Conservation (phyloP, 2,797 vertebrate species). For the Cetoscarus ocellatus region DNA sequence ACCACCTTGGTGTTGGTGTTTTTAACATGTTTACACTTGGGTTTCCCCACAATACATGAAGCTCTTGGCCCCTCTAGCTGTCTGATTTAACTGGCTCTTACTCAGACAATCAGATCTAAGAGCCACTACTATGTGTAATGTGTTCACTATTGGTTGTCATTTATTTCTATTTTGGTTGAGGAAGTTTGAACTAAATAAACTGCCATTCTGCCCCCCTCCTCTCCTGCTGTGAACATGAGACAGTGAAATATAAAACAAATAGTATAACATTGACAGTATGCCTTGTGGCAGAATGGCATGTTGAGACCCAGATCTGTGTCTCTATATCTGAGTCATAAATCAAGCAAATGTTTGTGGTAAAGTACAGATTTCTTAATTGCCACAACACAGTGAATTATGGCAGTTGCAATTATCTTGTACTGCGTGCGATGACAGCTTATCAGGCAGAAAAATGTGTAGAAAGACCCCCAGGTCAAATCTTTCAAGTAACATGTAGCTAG, state of each 20-base stretch:
- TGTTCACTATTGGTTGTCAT: too few species aligned
- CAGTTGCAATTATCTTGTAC: slow-evolving; percentile 13
- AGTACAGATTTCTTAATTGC: slow-evolving; percentile 31
- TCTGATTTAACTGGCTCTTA: too few species aligned
- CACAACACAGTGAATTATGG: slow-evolving; percentile 33
- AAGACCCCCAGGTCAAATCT: slow-evolving; percentile 37
- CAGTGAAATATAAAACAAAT: background rate
- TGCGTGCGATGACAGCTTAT: slow-evolving; percentile 34
- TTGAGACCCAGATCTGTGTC: slow-evolving; percentile 8
- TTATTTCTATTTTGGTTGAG: too few species aligned
- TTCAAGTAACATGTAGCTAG: slow-evolving; percentile 20
- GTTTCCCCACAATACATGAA: too few species aligned
- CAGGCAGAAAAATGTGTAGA: slow-evolving; percentile 10
- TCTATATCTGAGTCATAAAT: slow-evolving; percentile 43
- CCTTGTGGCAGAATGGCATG: slow-evolving; percentile 12
- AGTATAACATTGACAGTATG: background rate
- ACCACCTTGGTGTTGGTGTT: too few species aligned
- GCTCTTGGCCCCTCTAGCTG: too few species aligned
- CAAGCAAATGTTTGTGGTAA: slow-evolving; percentile 15
- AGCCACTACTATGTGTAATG: too few species aligned
- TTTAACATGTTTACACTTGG: too few species aligned
- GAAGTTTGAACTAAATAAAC: too few species aligned
- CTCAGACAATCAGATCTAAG: too few species aligned
- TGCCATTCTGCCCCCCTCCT: too few species aligned
- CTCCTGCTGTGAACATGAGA: background rate